Evolutionary conservation across 2,888 invertebrate genomes (phyloP).

Genomic region (Pantelozetes paolii): DNA sequence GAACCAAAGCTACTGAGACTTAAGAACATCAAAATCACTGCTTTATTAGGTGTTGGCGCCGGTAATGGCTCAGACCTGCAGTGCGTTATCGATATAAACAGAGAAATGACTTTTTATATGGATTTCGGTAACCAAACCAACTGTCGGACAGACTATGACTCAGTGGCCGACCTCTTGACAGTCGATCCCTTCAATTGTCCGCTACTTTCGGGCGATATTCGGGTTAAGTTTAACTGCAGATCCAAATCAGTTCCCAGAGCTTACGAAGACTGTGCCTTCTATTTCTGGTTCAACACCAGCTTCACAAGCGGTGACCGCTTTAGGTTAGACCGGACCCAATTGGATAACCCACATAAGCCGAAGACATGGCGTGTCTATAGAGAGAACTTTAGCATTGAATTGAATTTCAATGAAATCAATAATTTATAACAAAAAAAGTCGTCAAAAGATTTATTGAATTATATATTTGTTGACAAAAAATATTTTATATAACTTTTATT

Average conservation of each 20-base stretch:
- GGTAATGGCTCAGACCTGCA: slow-evolving; percentile 55
- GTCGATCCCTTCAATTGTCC: slow-evolving; percentile 51
- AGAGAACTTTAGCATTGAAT: slow-evolving; percentile 54
- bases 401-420: slow-evolving; percentile 45
- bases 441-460: not conserved
- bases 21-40: slow-evolving; percentile 52
- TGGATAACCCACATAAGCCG: slow-evolving; percentile 57
- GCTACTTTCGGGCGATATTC: slow-evolving; percentile 53
- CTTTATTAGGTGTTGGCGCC: slow-evolving; percentile 53
- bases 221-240: slow-evolving; percentile 53
- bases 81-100: slow-evolving; percentile 52
- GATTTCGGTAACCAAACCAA: slow-evolving; percentile 49
- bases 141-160: slow-evolving; percentile 48
- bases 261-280: slow-evolving; percentile 57
- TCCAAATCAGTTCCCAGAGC: slow-evolving; percentile 54
- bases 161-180: slow-evolving; percentile 48
- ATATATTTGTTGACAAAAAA: not conserved
- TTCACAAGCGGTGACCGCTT: slow-evolving; percentile 53
- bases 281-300: slow-evolving; percentile 58
- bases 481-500: not conserved
- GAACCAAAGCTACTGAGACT: slow-evolving; percentile 51
- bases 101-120: slow-evolving; percentile 52
- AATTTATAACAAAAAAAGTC: not conserved
- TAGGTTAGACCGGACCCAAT: slow-evolving; percentile 52
- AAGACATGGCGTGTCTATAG: slow-evolving; percentile 54